Evolutionary conservation across 2,797 vertebrate species (phyloP).

Genomic region (Otolemur crassicaudatus): DNA sequence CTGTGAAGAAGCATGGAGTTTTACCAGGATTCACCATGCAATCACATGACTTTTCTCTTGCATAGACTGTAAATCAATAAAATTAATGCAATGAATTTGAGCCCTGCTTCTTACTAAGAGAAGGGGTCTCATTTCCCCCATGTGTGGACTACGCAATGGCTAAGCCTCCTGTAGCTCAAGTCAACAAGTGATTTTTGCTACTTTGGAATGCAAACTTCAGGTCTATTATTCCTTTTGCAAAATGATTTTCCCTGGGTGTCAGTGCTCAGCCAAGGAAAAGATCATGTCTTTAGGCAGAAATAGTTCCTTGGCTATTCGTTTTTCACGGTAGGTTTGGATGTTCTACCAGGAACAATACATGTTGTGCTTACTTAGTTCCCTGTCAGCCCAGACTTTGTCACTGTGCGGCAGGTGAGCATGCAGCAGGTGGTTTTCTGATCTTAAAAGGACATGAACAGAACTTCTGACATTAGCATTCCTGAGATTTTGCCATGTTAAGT

Average conservation of each 20-base stretch:
- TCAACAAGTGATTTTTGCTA: constrained; percentile 44
- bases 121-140: constrained; percentile 42
- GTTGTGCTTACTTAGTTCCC: not conserved
- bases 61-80: constrained; percentile 73
- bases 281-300: constrained; percentile 2
- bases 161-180: constrained; percentile 28
- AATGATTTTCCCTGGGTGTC: constrained; percentile 1
- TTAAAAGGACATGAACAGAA: not conserved
- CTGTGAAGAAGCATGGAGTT: constrained; percentile 51
- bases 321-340: not conserved
- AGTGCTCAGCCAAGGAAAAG: not conserved
- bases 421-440: not conserved
- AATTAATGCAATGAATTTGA: constrained; percentile 71
- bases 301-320: not conserved
- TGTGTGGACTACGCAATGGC: not conserved
- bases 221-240: constrained; percentile 36
- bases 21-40: constrained; percentile 64
- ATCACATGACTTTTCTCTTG: constrained; percentile 72
- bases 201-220: constrained; percentile 44
- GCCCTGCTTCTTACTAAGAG: not conserved
- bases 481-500: not conserved
- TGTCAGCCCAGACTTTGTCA: constrained; percentile 2
- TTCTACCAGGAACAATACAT: not conserved
- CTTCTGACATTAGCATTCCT: not conserved
- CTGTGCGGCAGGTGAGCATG: not conserved